Conservation (phyloP, 2,113 vertebrate species). For the Heteronetta atricapilla region DNA sequence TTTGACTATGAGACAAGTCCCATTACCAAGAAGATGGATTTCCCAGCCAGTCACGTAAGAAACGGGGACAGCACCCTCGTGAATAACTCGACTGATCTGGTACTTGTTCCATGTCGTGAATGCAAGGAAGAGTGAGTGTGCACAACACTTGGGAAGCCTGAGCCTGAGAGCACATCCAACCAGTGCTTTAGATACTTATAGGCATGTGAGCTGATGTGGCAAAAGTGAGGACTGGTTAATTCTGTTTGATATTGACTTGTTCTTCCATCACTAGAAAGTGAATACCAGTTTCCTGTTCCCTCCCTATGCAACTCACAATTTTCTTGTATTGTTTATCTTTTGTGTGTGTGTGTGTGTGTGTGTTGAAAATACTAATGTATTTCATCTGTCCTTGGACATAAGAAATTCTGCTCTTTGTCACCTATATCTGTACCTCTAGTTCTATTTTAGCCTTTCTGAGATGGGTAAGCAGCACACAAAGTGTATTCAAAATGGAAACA, state of each 20-base stretch:
- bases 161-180: not conserved
- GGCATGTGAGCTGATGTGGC: accelerated
- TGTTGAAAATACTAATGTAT: not conserved
- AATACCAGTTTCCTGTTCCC: not conserved
- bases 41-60: not conserved
- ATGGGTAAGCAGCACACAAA: not conserved
- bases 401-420: not conserved
- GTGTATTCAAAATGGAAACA: not conserved
- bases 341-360: not conserved
- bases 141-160: not conserved
- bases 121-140: not conserved
- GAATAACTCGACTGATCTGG: not conserved
- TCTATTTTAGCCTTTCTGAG: not conserved
- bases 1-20: not conserved
- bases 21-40: not conserved
- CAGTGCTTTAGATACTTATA: not conserved
- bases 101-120: not conserved
- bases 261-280: not conserved
- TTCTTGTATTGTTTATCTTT: not conserved
- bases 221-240: not conserved
- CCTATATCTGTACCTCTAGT: not conserved
- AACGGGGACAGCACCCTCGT: not conserved
- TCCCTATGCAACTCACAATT: not conserved
- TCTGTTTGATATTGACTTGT: not conserved
- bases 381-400: not conserved